A percentile compares a stretch with the other conserved stretches of the same genome.
Evolutionary conservation across 2,888 invertebrate genomes (phyloP).

Genomic region (Drosophila rellima): DNA sequence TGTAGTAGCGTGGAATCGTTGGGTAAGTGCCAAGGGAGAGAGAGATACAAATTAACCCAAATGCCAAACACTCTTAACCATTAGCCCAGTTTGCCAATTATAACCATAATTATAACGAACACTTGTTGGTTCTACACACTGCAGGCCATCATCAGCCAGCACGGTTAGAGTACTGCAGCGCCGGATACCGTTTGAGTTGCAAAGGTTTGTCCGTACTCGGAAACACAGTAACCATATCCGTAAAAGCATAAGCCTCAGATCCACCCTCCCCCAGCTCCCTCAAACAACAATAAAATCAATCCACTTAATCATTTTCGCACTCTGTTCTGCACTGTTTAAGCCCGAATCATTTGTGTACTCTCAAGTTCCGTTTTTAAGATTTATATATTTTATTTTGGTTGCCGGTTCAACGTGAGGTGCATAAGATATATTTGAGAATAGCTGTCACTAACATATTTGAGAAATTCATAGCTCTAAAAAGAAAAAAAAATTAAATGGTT

Average conservation of each 20-base stretch:
- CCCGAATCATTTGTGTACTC: constrained; percentile 5
- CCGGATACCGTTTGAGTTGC: constrained; percentile 62
- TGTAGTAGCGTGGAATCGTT: constrained; percentile 85
- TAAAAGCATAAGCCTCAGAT: constrained; percentile 5
- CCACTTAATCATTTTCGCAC: constrained; percentile 44
- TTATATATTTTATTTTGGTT: background rate
- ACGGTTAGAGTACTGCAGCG: constrained; percentile 59
- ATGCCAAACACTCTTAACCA: constrained; percentile 16
- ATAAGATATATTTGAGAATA: background rate
- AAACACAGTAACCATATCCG: constrained; percentile 10
- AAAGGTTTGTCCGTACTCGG: constrained; percentile 68
- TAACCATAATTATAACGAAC: constrained; percentile 29
- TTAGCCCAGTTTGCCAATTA: constrained; percentile 37
- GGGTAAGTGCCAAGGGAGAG: constrained; percentile 74
- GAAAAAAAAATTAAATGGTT: too few species aligned
- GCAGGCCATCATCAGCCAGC: constrained; percentile 63
- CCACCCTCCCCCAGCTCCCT: background rate
- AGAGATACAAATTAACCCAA: background rate
- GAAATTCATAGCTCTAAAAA: too few species aligned
- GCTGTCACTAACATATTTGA: background rate
- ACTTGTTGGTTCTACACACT: constrained; percentile 57
- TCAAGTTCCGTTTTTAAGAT: background rate
- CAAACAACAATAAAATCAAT: background rate
- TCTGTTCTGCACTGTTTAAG: constrained; percentile 52
- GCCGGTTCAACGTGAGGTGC: background rate